Base-by-base conservation (phyloP, 23 tunicate genomes). In the Trididemnum miniatum region DNA sequence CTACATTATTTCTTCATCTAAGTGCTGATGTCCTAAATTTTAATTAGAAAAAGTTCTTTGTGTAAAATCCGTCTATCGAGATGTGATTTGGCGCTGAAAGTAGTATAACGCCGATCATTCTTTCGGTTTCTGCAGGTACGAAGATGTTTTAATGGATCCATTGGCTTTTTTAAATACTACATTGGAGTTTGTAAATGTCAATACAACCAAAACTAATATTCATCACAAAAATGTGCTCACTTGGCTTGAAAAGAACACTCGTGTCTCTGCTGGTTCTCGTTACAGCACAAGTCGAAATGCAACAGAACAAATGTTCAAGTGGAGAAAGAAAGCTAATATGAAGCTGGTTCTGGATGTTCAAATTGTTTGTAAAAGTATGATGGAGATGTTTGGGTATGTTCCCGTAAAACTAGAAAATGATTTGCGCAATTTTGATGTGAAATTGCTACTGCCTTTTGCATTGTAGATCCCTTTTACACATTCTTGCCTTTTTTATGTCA, bases 201-300 rank as follows among this genome's bases (percentile, higher is more conserved):
- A n/a, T n/a, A 4, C 5, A 26, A 25, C 15, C 22, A 26, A n/a
- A n/a, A 25, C 22, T n/a, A 26, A 62, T 62, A 12, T 62, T 15
- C 29, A 12, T 4, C 67, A 62, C 67, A 26, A 62, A 4, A 26
- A 62, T 25, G 67, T 62, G 29, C 4, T 25, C 5, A 5, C 36
- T 31, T 71, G 76, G 76, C 9, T 71, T 2, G 23, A 31, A 18
- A 35, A 31, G 4, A 71, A 71, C 37, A 71, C 76, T 28, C 15
- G 23, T 26, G 22, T 33, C n/a, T 71, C 76, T 7, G n/a, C 38
- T 25, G 44, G 44, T 3, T 33, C 39, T 2, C 36, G 12, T 5
- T 71, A 71, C 44, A 33, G 44, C 18, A 71, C 76, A 31, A 71
- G 76, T 35, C 36, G 76, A 35, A 71, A 71, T 33, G 7, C 76